Evolutionary conservation across 2,797 vertebrate species (phyloP), one percentile per base, ranked within the genome.

Genomic region (Pangasius mekongensis): DNA sequence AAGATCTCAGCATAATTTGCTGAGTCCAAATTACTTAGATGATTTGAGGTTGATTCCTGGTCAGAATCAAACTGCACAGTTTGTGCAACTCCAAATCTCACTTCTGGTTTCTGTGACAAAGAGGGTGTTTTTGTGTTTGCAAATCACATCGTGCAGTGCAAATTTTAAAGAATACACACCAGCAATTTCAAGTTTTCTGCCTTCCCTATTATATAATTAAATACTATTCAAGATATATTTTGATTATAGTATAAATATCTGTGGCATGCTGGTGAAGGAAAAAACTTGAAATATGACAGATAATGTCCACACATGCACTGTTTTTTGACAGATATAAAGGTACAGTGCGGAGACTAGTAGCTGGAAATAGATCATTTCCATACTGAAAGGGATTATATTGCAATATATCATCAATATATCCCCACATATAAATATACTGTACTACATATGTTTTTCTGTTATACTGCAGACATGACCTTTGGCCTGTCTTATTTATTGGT

Each of bases 21-120:
- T 83, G 88, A 47, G n/a, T 89, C 43, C 36, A 58, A 67, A 83
- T 49, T 33, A 66, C 64, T 83, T n/a, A 13, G 11, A 80, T 27
- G 13, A 73, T 33, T 18, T 86, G 66, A 86, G 78, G 78, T 74
- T 71, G 54, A 82, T n/a, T 83, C 83, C 43, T 74, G 85, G 71
- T 84, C 62, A 73, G 8, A 87, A 54, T 0, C 14, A 84, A 80
- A 85, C 36, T 49, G n/a, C 64, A 78, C 71, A 39, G 6, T 83
- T 83, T 69, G 60, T 49, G 71, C 62, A 89, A 49, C 39, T 6
- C n/a, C 0, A 52, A 52, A 80, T 87, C 64, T 87, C 82, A 87
- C 82, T 87, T 89, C 89, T 87, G 86, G 67, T 89, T 89, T 85
- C 22, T n/a, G 3, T 5, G 18, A 27, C 7, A 0, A 18, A n/a